Percentiles rank a stretch among this genome's conserved stretches.
Evolutionary conservation across 2,888 invertebrate species (phyloP).

Genomic region (Anodontia alba): DNA sequence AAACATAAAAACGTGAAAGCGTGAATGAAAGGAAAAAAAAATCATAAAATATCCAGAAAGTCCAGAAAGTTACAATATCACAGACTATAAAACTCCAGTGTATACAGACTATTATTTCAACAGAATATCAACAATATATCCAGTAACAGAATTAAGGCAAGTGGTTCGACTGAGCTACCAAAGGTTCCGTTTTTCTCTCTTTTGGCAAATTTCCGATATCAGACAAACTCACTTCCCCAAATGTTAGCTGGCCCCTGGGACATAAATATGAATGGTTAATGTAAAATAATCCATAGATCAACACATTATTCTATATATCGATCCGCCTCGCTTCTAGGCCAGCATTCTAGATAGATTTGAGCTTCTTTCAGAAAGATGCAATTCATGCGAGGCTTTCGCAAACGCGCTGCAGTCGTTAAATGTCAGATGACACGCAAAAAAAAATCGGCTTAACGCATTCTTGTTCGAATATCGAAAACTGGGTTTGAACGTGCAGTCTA

Average conservation of each 20-base stretch:
- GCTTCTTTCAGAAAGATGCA: not conserved
- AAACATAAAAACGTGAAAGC: not conserved
- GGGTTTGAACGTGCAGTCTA: too few relatives aligned
- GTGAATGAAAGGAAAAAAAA: not conserved
- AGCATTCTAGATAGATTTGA: not conserved
- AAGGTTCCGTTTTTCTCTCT: not conserved
- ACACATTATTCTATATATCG: not conserved
- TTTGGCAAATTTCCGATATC: not conserved
- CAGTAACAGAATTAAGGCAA: too few relatives aligned
- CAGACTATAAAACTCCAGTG: too few relatives aligned
- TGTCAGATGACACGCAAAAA: too few relatives aligned
- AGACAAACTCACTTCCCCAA: not conserved
- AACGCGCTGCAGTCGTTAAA: not conserved
- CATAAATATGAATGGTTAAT: slow-evolving; percentile 3
- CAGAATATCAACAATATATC: too few relatives aligned
- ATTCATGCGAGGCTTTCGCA: not conserved
- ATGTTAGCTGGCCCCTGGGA: not conserved
- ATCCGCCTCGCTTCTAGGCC: not conserved
- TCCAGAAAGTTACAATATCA: too few relatives aligned
- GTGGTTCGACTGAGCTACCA: not conserved
- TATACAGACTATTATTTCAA: too few relatives aligned
- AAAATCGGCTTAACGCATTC: too few relatives aligned
- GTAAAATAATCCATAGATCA: slow-evolving; percentile 7
- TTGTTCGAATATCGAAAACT: too few relatives aligned
- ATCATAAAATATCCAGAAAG: not conserved